A percentile compares a stretch with the other conserved stretches of the same genome.
phyloP scores from a whole-genome alignment of 2,888 invertebrate species.

The Odontocolon sp. region DNA sequence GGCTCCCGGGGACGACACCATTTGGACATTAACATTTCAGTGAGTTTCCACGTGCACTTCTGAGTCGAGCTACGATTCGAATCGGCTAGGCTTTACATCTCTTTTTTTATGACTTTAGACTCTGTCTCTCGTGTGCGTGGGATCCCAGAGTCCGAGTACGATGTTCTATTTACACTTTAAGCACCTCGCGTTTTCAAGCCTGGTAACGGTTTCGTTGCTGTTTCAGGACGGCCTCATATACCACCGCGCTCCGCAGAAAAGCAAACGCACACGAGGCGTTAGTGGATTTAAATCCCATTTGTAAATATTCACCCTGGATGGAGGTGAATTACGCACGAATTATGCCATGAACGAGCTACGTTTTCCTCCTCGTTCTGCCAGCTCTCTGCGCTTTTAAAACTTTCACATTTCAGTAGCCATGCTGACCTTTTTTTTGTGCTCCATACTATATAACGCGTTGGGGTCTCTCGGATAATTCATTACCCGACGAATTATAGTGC shows the following conservation, averaged over 20 bases:
- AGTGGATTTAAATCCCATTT: slow-evolving; percentile 65
- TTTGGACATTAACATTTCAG: slow-evolving; percentile 23
- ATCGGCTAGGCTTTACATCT: background rate
- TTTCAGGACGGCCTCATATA: slow-evolving; percentile 13
- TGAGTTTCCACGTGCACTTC: background rate
- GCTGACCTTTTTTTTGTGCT: slow-evolving; percentile 24
- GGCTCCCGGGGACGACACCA: background rate
- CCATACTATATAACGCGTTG: slow-evolving; percentile 16
- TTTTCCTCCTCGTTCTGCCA: slow-evolving; percentile 11
- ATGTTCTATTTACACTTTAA: slow-evolving; percentile 52
- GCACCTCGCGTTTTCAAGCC: slow-evolving; percentile 11
- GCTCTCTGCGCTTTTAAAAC: slow-evolving; percentile 36
- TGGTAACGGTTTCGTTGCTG: slow-evolving; percentile 3
- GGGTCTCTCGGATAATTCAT: slow-evolving; percentile 54
- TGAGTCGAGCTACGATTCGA: slow-evolving; percentile 11
- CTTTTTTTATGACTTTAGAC: slow-evolving; percentile 39
- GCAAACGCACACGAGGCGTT: slow-evolving; percentile 57
- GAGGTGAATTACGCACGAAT: slow-evolving; percentile 54
- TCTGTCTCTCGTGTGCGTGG: slow-evolving; percentile 40
- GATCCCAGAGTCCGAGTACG: background rate
- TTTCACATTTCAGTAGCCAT: slow-evolving; percentile 35
- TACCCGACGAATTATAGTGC: slow-evolving; percentile 40
- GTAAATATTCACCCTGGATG: slow-evolving; percentile 63
- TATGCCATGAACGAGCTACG: slow-evolving; percentile 31
- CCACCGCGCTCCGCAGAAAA: slow-evolving; percentile 22